A percentile compares a stretch with the other conserved stretches of the same genome.
Conservation (phyloP, 2,888 invertebrate species). For the Galerucella pusilla region DNA sequence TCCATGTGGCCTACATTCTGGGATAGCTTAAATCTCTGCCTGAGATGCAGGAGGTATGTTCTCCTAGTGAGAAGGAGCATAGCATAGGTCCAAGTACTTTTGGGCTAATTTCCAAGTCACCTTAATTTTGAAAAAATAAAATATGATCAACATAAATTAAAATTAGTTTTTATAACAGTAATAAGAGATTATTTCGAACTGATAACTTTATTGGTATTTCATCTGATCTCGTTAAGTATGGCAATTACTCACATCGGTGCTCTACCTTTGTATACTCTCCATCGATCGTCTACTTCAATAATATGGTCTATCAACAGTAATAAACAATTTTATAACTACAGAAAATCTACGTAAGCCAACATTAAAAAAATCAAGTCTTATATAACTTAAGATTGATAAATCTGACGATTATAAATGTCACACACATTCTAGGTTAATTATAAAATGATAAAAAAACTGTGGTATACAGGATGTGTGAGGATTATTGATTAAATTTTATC, state of each 20-base stretch:
- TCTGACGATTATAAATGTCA: too few relatives aligned
- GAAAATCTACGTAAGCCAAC: background rate
- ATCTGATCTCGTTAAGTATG: background rate
- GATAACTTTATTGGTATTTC: background rate
- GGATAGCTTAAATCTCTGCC: too few relatives aligned
- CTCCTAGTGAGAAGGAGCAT: too few relatives aligned
- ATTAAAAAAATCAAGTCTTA: background rate
- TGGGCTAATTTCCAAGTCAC: background rate
- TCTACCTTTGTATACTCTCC: slow-evolving; percentile 3
- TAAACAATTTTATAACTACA: background rate
- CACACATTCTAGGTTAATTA: too few relatives aligned
- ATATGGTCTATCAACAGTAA: background rate
- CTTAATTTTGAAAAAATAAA: background rate
- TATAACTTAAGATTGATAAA: background rate
- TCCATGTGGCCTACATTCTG: too few relatives aligned
- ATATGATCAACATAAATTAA: background rate
- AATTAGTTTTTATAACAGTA: background rate
- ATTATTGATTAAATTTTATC: too few relatives aligned
- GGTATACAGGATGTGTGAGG: too few relatives aligned
- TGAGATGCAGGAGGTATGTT: too few relatives aligned
- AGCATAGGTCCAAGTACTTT: too few relatives aligned
- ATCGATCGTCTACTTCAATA: background rate
- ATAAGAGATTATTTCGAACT: slow-evolving; percentile 2
- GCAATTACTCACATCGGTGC: slow-evolving; percentile 2
- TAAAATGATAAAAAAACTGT: too few relatives aligned